These are phyloP conservation scores for Drosophila ustulata DNA, from an alignment of 2,888 invertebrate genomes.

Conservation along the genomic window DNA sequence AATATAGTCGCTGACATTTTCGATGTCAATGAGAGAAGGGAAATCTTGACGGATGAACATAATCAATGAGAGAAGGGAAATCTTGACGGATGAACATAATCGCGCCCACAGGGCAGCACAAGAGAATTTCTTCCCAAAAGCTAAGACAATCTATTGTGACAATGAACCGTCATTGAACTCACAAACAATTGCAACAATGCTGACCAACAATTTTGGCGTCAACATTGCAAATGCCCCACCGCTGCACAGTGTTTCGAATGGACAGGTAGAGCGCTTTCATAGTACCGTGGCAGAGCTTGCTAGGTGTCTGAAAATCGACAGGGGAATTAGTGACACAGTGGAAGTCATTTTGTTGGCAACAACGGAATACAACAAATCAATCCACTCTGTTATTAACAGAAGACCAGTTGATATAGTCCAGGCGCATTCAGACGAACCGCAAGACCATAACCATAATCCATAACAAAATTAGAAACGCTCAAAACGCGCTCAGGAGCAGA, in stretches of 20 bases:
- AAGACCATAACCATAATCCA: conserved; percentile 1
- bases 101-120: no score
- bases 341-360: conserved; percentile 16
- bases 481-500: conserved; percentile 12
- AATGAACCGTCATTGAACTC: conserved; percentile 14
- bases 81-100: no score
- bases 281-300: not conserved
- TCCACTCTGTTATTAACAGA: conserved; percentile 18
- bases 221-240: not conserved
- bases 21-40: no score
- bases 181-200: not conserved
- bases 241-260: conserved; percentile 1
- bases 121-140: conserved; percentile 13
- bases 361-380: conserved; percentile 22
- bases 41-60: no score
- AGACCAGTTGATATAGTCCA: conserved; percentile 19
- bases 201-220: not conserved
- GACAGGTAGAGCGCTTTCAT: conserved; percentile 5
- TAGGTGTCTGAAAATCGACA: conserved; percentile 24
- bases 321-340: conserved; percentile 23
- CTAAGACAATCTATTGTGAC: conserved; percentile 28
- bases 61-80: no score
- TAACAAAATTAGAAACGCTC: conserved; percentile 15
- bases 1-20: no score
- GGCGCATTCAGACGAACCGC: conserved; percentile 13